Conservation (phyloP, 2,797 vertebrate species). For the Siniperca scherzeri region DNA sequence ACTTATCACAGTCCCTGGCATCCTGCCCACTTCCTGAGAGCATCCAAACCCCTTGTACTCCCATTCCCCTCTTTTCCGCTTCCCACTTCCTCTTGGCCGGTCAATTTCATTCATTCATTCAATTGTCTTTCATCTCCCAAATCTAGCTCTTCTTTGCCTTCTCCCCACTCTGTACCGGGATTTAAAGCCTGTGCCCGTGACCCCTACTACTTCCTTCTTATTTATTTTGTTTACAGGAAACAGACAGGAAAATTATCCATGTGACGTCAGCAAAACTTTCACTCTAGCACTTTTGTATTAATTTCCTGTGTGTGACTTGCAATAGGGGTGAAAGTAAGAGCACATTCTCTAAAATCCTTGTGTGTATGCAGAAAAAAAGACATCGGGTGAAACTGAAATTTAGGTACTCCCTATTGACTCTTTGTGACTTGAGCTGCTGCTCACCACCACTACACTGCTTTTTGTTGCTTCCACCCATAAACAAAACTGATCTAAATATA, state of each 20-base stretch:
- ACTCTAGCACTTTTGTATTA: background rate
- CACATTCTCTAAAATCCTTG: background rate
- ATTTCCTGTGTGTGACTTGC: background rate
- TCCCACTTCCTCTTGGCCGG: slow-evolving; percentile 34
- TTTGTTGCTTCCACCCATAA: background rate
- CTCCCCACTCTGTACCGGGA: background rate
- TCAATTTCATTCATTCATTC: slow-evolving; percentile 45
- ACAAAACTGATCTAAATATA: background rate
- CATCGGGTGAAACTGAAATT: background rate
- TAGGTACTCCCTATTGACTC: background rate
- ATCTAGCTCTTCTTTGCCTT: slow-evolving; percentile 19
- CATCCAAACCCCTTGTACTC: slow-evolving; percentile 24
- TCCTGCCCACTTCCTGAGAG: slow-evolving; percentile 52
- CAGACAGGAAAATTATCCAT: background rate
- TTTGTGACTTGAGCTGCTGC: background rate
- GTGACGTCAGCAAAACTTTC: background rate
- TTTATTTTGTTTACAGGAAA: background rate
- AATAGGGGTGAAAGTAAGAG: background rate
- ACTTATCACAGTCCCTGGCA: slow-evolving; percentile 53
- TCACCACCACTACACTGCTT: background rate
- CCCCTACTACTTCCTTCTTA: background rate
- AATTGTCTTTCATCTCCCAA: slow-evolving; percentile 22
- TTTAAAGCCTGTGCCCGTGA: slow-evolving; percentile 1
- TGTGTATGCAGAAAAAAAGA: background rate
- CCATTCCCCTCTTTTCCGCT: background rate